A percentile compares a stretch with the other conserved stretches of the same genome.
Conservation (phyloP, 1,140 invertebrate species). For the Melitaea cinxia region DNA sequence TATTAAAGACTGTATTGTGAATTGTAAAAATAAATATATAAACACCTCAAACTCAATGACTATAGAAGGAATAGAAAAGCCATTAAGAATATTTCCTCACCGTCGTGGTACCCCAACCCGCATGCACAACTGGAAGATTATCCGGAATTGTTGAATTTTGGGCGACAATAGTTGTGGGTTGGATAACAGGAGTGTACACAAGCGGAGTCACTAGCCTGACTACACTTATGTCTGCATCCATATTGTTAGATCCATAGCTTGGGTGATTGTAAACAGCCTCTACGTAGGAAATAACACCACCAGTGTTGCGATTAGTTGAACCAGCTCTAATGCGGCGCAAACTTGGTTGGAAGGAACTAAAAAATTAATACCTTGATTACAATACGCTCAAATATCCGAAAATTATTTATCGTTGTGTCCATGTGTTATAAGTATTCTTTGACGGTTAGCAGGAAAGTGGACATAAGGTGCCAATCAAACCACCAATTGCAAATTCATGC, state of each 20-base stretch:
- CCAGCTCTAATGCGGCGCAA: constrained; percentile 57
- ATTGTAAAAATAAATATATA: not conserved
- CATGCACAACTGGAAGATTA: constrained; percentile 48
- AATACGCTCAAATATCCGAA: not conserved
- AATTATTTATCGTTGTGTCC: no score
- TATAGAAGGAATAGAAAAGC: not conserved
- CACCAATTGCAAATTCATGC: no score
- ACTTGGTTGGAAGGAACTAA: constrained; percentile 35
- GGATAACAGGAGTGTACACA: constrained; percentile 42
- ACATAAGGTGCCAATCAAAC: no score
- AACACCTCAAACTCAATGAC: no score
- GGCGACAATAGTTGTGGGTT: constrained; percentile 39
- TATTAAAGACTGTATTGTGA: no score
- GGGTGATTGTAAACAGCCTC: constrained; percentile 48
- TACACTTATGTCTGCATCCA: constrained; percentile 57
- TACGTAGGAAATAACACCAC: constrained; percentile 44
- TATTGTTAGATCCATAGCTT: constrained; percentile 26
- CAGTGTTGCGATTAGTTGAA: constrained; percentile 45
- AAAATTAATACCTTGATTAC: constrained; percentile 7
- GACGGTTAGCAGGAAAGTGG: no score
- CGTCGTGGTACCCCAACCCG: constrained; percentile 53
- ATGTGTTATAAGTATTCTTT: no score
- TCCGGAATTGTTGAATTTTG: constrained; percentile 43
- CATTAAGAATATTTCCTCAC: constrained; percentile 34
- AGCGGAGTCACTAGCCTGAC: constrained; percentile 38